A percentile compares a stretch with the other conserved stretches of the same genome.
phyloP scores from a whole-genome alignment of 2,113 vertebrate genomes.

The Columba livia region DNA sequence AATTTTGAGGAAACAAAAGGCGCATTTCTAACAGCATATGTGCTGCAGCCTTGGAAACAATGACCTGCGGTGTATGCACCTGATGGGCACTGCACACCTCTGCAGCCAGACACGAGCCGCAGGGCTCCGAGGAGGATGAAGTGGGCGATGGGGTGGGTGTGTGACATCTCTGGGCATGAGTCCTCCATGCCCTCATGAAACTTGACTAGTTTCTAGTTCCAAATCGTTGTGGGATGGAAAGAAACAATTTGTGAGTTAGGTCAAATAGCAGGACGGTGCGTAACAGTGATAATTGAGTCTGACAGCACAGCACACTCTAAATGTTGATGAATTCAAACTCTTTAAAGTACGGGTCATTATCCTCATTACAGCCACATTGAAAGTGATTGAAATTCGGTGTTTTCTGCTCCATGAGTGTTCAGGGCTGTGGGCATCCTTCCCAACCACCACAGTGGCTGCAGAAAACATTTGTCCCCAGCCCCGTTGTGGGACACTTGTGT shows the following conservation, averaged over 20 bases:
- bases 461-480: neutral
- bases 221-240: neutral
- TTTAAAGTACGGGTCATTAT: neutral
- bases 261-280: neutral
- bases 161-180: neutral
- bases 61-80: neutral
- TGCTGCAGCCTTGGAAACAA: neutral
- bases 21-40: neutral
- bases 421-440: neutral
- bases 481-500: neutral
- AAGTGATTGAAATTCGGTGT: neutral
- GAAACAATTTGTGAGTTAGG: neutral
- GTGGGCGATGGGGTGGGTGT: neutral
- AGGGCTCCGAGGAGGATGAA: neutral
- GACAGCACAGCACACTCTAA: neutral
- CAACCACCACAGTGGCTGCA: neutral
- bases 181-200: neutral
- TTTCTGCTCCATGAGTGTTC: neutral
- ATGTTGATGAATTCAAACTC: conserved; percentile 13
- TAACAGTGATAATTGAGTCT: neutral
- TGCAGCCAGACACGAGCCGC: neutral
- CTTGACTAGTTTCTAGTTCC: neutral
- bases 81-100: neutral
- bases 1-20: neutral
- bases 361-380: neutral